Percentiles rank a stretch among this genome's conserved stretches.
Evolutionary conservation across 2,888 invertebrate genomes (phyloP).

Genomic region (Agrochola lychnidis): DNA sequence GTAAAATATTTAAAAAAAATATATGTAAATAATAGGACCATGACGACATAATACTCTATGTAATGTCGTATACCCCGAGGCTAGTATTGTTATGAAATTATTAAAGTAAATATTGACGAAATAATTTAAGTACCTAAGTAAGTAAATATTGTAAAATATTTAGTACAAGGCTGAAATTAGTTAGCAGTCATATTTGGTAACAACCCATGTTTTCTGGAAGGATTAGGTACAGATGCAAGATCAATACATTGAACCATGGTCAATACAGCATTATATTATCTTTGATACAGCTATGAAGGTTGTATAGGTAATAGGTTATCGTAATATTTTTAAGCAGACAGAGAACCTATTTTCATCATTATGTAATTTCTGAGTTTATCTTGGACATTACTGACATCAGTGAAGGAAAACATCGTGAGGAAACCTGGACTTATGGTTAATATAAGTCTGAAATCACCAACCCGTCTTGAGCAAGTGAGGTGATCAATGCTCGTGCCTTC

Average conservation of each 20-base stretch:
- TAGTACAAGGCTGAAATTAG: constrained; percentile 17
- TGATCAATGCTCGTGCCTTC: too few species aligned
- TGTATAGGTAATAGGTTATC: background rate
- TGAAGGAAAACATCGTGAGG: background rate
- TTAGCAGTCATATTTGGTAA: background rate
- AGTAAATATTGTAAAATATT: constrained; percentile 22
- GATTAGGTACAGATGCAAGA: background rate
- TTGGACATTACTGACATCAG: background rate
- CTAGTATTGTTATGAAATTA: background rate
- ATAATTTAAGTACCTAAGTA: constrained; percentile 3
- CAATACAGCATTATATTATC: too few species aligned
- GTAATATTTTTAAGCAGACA: background rate
- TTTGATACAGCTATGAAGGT: too few species aligned
- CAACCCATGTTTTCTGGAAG: background rate
- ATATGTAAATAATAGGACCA: background rate
- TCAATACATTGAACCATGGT: background rate
- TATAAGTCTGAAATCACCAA: too few species aligned
- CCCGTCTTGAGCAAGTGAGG: too few species aligned
- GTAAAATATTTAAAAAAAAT: background rate
- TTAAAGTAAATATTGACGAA: constrained; percentile 15
- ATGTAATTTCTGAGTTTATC: background rate
- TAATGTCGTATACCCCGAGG: background rate
- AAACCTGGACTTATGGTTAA: too few species aligned
- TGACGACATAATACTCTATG: background rate
- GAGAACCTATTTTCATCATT: too few species aligned